Conservation (phyloP, 2,113 vertebrate species). For the Chrysemys picta region DNA sequence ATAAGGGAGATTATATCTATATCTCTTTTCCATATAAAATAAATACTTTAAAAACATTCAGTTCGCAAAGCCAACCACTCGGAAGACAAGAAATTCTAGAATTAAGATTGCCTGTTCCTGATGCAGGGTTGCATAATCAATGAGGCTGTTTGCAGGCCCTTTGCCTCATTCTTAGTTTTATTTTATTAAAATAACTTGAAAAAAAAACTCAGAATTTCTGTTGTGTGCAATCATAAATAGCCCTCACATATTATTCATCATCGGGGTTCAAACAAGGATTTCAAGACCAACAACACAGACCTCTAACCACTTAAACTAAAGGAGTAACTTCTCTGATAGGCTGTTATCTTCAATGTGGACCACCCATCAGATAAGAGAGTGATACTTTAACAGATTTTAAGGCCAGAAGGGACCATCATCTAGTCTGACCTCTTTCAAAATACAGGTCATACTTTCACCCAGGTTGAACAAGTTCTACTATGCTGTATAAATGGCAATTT, state of each 20-base stretch:
- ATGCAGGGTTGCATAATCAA: neutral
- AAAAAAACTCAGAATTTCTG: neutral
- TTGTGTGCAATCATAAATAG: neutral
- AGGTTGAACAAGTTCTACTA: neutral
- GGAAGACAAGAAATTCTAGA: neutral
- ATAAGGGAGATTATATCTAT: neutral
- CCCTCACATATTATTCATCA: neutral
- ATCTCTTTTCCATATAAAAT: neutral
- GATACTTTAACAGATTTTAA: neutral
- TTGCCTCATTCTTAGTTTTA: neutral
- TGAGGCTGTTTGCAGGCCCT: neutral
- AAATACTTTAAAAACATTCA: neutral
- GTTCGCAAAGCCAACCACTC: neutral
- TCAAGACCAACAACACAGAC: neutral
- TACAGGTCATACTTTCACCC: neutral
- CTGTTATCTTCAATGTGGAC: neutral
- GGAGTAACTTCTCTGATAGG: neutral
- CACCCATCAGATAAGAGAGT: neutral
- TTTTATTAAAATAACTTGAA: neutral
- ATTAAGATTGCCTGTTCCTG: neutral
- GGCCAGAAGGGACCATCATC: neutral
- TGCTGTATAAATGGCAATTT: neutral
- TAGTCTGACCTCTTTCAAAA: neutral
- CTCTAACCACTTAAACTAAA: neutral
- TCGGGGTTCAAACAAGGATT: neutral